These are phyloP conservation scores for Ylistrum balloti DNA, from an alignment of 1,140 invertebrate species.

Conservation along the genomic window DNA sequence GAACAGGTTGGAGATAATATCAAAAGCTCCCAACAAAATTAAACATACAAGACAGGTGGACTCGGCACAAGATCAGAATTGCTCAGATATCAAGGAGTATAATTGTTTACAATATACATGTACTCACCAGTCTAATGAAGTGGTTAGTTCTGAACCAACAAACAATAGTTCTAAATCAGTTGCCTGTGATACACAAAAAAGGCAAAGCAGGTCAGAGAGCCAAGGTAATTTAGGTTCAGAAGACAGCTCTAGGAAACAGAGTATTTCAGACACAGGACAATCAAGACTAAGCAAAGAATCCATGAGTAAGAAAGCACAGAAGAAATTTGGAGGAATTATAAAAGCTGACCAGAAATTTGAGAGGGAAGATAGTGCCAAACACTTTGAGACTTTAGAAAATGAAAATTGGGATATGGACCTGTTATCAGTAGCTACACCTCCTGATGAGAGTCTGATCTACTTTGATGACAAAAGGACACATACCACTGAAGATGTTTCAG, in stretches of 20 bases:
- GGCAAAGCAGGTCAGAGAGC: not conserved
- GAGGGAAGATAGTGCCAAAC: not conserved
- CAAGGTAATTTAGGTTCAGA: not conserved
- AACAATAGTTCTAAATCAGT: not conserved
- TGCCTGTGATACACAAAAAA: not conserved
- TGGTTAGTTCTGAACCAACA: not conserved
- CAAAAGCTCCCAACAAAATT: not conserved
- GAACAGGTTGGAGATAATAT: not conserved
- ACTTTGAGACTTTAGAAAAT: not conserved
- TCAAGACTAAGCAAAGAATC: not conserved
- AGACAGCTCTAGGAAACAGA: not conserved
- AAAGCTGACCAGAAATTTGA: not conserved
- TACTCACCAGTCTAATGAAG: not conserved
- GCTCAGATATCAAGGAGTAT: not conserved
- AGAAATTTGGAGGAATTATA: too few relatives aligned
- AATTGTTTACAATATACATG: not conserved
- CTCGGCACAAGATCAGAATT: too few relatives aligned
- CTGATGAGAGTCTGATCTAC: not conserved
- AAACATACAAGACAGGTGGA: too few relatives aligned
- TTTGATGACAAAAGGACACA: not conserved
- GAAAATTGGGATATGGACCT: constrained; percentile 22
- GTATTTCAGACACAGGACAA: not conserved
- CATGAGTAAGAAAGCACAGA: too few relatives aligned
- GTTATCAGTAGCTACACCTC: not conserved
- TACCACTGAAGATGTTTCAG: not conserved